These are phyloP conservation scores for Panzeria rudis DNA, from an alignment of 2,888 invertebrate genomes.

Conservation along the genomic window DNA sequence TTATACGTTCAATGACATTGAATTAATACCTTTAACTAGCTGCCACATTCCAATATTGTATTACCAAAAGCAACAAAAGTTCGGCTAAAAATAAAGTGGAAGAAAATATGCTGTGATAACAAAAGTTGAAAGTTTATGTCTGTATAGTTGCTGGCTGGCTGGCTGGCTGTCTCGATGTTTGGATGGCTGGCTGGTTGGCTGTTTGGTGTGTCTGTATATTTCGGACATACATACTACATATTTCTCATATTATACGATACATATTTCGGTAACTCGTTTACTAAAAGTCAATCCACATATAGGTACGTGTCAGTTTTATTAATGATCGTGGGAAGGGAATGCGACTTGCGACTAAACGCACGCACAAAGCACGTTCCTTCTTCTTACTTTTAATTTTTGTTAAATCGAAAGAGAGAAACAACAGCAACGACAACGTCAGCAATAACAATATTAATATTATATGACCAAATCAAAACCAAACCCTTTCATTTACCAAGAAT, in stretches of 20 bases:
- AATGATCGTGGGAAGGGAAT: conserved; percentile 82
- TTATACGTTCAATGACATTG: background rate
- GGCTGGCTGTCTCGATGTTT: conserved; percentile 7
- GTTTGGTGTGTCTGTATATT: conserved; percentile 23
- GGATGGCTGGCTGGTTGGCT: background rate
- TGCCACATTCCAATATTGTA: conserved; percentile 61
- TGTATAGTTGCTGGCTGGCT: conserved; percentile 30
- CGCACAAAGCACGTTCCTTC: conserved; percentile 72
- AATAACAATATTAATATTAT: conserved; percentile 47
- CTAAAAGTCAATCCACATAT: conserved; percentile 77
- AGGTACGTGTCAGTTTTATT: conserved; percentile 83
- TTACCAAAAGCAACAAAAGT: conserved; percentile 47
- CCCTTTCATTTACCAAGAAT: conserved; percentile 64
- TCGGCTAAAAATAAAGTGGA: conserved; percentile 39
- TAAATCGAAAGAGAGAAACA: conserved; percentile 34
- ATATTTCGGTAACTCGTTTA: conserved; percentile 73
- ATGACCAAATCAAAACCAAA: conserved; percentile 55
- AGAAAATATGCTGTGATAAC: conserved; percentile 61
- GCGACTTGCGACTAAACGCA: conserved; percentile 73
- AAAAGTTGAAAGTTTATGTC: conserved; percentile 70
- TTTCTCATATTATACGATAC: conserved; percentile 68
- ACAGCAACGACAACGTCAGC: conserved; percentile 27
- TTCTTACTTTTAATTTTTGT: conserved; percentile 45
- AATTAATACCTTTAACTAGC: conserved; percentile 54
- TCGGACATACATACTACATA: conserved; percentile 47